Conservation (phyloP, 2,888 invertebrate species). For the Eupeodes latifasciatus region DNA sequence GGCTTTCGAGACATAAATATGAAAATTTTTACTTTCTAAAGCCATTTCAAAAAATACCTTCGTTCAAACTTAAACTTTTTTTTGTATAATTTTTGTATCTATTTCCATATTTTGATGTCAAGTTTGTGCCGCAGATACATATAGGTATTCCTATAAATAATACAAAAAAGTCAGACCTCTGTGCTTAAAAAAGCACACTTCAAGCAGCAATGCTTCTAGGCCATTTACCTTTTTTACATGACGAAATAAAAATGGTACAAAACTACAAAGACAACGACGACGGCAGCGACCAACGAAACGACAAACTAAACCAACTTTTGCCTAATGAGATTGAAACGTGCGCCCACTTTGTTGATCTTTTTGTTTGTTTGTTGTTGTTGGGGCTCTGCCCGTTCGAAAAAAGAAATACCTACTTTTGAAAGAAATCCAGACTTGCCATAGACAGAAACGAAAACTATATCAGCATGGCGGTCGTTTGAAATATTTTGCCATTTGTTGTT, state of each 20-base stretch:
- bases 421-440: constrained; percentile 72
- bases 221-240: constrained; percentile 40
- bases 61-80: neutral
- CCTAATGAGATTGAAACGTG: constrained; percentile 72
- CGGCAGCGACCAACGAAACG: constrained; percentile 14
- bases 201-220: constrained; percentile 39
- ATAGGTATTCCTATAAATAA: constrained; percentile 34
- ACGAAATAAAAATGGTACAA: constrained; percentile 1
- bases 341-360: constrained; percentile 56
- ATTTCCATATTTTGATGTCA: constrained; percentile 56
- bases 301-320: constrained; percentile 40
- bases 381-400: neutral
- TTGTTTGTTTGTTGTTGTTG: constrained; percentile 5
- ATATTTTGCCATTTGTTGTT: constrained; percentile 10
- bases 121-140: constrained; percentile 53
- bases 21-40: neutral
- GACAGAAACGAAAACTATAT: constrained; percentile 68
- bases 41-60: neutral
- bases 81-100: neutral
- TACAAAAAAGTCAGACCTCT: neutral
- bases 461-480: constrained; percentile 40
- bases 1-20: neutral
- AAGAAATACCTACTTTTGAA: constrained; percentile 39
- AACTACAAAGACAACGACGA: neutral
- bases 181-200: constrained; percentile 42